A percentile compares a stretch with the other conserved stretches of the same genome.
phyloP scores from a whole-genome alignment of 2,888 invertebrate genomes.

The Meta bourneti region DNA sequence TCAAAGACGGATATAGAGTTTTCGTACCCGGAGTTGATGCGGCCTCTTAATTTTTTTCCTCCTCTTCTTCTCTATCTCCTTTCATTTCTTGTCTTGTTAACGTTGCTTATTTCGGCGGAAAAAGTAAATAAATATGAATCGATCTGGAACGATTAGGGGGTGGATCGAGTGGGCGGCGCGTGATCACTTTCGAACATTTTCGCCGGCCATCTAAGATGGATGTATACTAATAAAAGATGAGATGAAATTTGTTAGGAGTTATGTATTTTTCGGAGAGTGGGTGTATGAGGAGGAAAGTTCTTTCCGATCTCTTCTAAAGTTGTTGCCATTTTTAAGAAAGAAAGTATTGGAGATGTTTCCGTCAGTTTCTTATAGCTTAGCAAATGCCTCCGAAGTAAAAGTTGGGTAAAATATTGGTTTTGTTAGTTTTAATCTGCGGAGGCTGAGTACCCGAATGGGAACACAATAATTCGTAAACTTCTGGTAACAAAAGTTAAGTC shows the following conservation, averaged over 20 bases:
- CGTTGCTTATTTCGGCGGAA: constrained; percentile 26
- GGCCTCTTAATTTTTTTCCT: background rate
- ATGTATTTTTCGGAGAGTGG: background rate
- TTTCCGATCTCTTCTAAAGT: background rate
- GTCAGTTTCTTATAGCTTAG: background rate
- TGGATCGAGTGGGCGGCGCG: background rate
- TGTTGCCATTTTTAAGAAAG: background rate
- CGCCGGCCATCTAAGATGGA: background rate
- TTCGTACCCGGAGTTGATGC: background rate
- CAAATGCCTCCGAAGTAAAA: too few species aligned
- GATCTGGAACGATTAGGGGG: constrained; percentile 33
- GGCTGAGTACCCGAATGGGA: background rate
- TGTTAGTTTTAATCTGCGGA: background rate
- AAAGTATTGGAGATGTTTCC: background rate
- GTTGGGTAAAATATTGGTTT: background rate
- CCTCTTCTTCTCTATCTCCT: background rate
- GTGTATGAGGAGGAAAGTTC: background rate
- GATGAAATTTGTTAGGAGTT: background rate
- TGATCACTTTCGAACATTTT: background rate
- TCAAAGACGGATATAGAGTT: constrained; percentile 40
- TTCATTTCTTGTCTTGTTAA: constrained; percentile 31
- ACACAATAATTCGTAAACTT: background rate
- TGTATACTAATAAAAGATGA: background rate
- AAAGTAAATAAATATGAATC: constrained; percentile 19
- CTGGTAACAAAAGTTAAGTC: background rate